Evolutionary conservation across 23 tunicate species (phyloP).

Genomic region (Ciona savignyi): DNA sequence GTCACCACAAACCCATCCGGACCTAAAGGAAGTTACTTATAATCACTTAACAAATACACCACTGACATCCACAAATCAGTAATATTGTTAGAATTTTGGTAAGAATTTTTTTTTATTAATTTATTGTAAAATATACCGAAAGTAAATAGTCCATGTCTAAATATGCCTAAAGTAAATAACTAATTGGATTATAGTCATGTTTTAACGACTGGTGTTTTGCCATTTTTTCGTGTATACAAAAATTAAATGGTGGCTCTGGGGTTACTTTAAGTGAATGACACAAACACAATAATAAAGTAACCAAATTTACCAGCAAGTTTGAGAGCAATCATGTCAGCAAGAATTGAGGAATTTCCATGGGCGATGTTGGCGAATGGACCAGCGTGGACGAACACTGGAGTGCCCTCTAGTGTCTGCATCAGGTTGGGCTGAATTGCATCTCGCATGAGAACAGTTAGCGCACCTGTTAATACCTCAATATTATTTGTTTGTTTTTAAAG

Average conservation of each 20-base stretch:
- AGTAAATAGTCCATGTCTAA: too few species aligned
- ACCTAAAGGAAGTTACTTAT: conserved; percentile 34
- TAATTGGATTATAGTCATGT: too few species aligned
- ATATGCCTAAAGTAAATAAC: too few species aligned
- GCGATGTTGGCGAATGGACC: conserved; percentile 92
- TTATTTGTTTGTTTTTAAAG: background rate
- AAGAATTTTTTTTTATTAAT: too few species aligned
- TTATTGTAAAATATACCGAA: too few species aligned
- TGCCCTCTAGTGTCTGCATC: conserved; percentile 76
- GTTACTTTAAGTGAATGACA: too few species aligned
- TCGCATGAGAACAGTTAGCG: conserved; percentile 67
- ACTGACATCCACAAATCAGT: too few species aligned
- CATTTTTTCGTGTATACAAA: too few species aligned
- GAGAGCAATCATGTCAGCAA: conserved; percentile 62
- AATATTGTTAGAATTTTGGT: too few species aligned
- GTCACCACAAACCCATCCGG: conserved; percentile 71
- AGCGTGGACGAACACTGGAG: conserved; percentile 81
- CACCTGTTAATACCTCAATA: conserved; percentile 30
- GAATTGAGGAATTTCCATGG: conserved; percentile 63
- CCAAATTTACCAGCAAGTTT: conserved; percentile 64
- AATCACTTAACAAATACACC: too few species aligned
- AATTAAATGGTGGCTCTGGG: too few species aligned
- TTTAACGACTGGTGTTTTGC: too few species aligned
- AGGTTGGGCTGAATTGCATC: conserved; percentile 80
- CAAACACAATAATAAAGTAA: background rate